Evolutionary conservation across 2,113 vertebrate species (phyloP).

Genomic region (Ageneiosus marmoratus): DNA sequence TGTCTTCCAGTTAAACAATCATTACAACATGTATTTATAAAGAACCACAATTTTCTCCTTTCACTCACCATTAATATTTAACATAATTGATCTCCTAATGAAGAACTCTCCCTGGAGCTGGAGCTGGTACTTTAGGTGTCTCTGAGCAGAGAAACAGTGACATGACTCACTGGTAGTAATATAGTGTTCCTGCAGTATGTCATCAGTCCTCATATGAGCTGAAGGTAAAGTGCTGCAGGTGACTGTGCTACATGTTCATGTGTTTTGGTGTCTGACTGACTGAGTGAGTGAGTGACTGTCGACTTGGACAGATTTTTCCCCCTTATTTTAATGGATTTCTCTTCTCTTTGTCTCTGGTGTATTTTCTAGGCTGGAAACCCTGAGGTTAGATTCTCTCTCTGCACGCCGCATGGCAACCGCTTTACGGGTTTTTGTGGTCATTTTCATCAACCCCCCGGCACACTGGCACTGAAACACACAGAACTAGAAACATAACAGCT

Average conservation of each 20-base stretch:
- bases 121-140: not conserved
- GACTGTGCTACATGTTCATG: not conserved
- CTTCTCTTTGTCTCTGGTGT: conserved; percentile 71
- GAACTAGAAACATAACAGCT: not conserved
- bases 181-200: conserved; percentile 5
- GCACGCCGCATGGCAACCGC: conserved; percentile 80
- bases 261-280: not conserved
- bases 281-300: not conserved
- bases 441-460: conserved; percentile 78
- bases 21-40: too few species aligned
- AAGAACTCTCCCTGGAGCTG: not conserved
- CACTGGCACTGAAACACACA: conserved; percentile 66
- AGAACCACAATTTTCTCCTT: too few species aligned
- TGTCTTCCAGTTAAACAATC: too few species aligned
- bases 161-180: conserved; percentile 29
- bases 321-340: conserved; percentile 72
- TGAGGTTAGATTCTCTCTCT: conserved; percentile 80
- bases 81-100: not conserved
- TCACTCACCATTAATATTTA: too few species aligned
- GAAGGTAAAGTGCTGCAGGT: conserved; percentile 23
- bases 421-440: conserved; percentile 53
- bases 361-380: conserved; percentile 76
- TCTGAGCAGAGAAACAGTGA: not conserved
- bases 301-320: not conserved
- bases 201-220: not conserved